These are phyloP conservation scores for Marronus borbonicus DNA, from an alignment of 2,888 invertebrate genomes.

Conservation along the genomic window DNA sequence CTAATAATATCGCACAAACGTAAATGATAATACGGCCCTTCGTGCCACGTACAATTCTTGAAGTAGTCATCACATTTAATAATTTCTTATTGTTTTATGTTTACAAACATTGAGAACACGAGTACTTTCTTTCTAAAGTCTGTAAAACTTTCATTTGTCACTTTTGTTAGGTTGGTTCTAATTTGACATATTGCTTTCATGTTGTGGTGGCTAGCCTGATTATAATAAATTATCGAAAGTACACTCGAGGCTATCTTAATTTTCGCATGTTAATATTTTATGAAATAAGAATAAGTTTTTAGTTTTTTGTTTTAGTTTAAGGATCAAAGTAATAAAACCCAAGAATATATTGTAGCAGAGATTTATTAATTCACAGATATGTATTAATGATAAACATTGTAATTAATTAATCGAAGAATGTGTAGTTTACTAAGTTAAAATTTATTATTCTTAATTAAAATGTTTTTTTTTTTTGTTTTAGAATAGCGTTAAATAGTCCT, in stretches of 20 bases:
- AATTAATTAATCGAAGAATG: slow-evolving; percentile 46
- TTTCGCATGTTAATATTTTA: too few species aligned
- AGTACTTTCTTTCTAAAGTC: slow-evolving; percentile 48
- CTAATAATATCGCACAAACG: slow-evolving; percentile 71
- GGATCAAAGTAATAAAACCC: slow-evolving; percentile 14
- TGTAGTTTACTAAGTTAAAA: slow-evolving; percentile 29
- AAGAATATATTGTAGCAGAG: slow-evolving; percentile 48
- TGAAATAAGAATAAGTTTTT: too few species aligned
- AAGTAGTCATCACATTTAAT: slow-evolving; percentile 70
- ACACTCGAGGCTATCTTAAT: neutral
- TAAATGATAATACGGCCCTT: slow-evolving; percentile 74
- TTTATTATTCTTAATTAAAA: slow-evolving; percentile 24
- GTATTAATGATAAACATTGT: slow-evolving; percentile 61
- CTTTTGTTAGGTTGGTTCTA: neutral
- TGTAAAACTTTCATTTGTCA: slow-evolving; percentile 29
- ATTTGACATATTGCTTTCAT: neutral
- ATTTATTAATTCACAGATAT: slow-evolving; percentile 59
- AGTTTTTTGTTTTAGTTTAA: too few species aligned
- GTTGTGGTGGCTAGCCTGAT: neutral
- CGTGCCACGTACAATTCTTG: slow-evolving; percentile 74
- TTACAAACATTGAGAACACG: slow-evolving; percentile 55
- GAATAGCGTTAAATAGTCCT: slow-evolving; percentile 31
- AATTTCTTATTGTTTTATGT: slow-evolving; percentile 46
- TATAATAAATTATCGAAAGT: neutral
- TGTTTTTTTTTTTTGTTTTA: slow-evolving; percentile 15